A percentile compares a stretch with the other conserved stretches of the same genome.
Evolutionary conservation across 1,140 invertebrate genomes (phyloP).

Genomic region (Drosophila fuyamai): DNA sequence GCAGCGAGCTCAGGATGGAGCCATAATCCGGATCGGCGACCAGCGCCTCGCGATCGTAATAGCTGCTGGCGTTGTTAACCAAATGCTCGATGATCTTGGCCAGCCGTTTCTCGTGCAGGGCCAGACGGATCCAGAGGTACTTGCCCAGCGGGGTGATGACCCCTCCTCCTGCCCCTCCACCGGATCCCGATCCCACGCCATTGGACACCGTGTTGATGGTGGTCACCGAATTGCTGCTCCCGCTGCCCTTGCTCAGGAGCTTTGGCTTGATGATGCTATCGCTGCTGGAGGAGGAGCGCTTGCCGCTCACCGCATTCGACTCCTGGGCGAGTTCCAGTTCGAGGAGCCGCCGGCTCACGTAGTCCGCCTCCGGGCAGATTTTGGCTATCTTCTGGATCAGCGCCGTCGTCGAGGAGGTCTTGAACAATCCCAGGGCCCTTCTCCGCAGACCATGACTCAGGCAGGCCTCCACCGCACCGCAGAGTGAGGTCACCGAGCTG

Average conservation of each 20-base stretch:
- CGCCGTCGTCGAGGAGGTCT: constrained; percentile 95
- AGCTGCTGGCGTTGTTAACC: constrained; percentile 91
- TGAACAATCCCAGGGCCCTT: constrained; percentile 91
- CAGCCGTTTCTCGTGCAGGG: constrained; percentile 94
- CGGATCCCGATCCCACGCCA: constrained; percentile 53
- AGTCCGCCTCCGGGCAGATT: constrained; percentile 89
- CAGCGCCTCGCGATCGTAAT: constrained; percentile 95
- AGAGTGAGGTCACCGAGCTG: constrained; percentile 93
- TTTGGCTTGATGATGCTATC: constrained; percentile 89
- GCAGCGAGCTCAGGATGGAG: constrained; percentile 94
- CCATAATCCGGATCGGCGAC: constrained; percentile 96
- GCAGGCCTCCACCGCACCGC: constrained; percentile 94
- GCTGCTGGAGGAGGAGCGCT: constrained; percentile 91
- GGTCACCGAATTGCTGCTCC: constrained; percentile 85
- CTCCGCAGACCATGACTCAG: constrained; percentile 93
- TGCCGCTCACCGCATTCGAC: constrained; percentile 87
- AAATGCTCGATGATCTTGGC: constrained; percentile 95
- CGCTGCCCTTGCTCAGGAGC: constrained; percentile 87
- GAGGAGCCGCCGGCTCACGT: constrained; percentile 90
- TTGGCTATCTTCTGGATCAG: constrained; percentile 95
- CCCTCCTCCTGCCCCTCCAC: constrained; percentile 18
- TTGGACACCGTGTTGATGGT: constrained; percentile 76
- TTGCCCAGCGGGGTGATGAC: constrained; percentile 68
- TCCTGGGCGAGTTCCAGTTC: constrained; percentile 90
- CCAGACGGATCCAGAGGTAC: constrained; percentile 95